These are phyloP conservation scores for Ornithorhynchus anatinus DNA, from an alignment of 2,113 vertebrate genomes.

Conservation along the genomic window DNA sequence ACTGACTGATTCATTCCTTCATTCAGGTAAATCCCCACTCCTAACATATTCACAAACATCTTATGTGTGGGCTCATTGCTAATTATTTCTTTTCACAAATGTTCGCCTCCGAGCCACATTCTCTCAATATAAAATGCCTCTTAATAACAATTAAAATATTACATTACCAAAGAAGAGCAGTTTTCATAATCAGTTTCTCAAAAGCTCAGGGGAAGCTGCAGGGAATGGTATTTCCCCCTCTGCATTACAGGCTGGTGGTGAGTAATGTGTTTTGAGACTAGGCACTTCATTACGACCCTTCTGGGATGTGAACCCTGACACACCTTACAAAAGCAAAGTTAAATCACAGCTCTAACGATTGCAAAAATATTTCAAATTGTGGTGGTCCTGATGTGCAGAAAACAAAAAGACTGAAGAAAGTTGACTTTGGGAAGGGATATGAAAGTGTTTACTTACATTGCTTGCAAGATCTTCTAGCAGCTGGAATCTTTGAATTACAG, in stretches of 20 bases:
- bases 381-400: too few relatives aligned
- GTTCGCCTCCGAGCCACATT: neutral
- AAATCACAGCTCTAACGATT: too few relatives aligned
- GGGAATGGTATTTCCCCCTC: constrained; percentile 15
- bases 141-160: neutral
- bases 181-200: neutral
- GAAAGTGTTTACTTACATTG: constrained; percentile 65
- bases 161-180: neutral
- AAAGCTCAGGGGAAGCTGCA: neutral
- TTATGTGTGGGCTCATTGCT: too few relatives aligned
- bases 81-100: neutral
- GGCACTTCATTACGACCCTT: too few relatives aligned
- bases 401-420: constrained; percentile 25
- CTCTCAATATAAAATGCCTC: neutral
- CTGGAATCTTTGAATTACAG: constrained; percentile 56
- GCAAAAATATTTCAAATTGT: too few relatives aligned
- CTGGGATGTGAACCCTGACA: too few relatives aligned
- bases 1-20: too few relatives aligned
- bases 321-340: too few relatives aligned
- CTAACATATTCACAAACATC: too few relatives aligned
- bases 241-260: too few relatives aligned
- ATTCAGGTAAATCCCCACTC: too few relatives aligned
- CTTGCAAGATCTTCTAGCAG: constrained; percentile 58
- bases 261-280: too few relatives aligned
- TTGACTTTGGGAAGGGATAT: neutral